Evolutionary conservation across 2,888 invertebrate species (phyloP), one percentile per base, ranked within the genome.

Genomic region (Hypolimnas misippus): DNA sequence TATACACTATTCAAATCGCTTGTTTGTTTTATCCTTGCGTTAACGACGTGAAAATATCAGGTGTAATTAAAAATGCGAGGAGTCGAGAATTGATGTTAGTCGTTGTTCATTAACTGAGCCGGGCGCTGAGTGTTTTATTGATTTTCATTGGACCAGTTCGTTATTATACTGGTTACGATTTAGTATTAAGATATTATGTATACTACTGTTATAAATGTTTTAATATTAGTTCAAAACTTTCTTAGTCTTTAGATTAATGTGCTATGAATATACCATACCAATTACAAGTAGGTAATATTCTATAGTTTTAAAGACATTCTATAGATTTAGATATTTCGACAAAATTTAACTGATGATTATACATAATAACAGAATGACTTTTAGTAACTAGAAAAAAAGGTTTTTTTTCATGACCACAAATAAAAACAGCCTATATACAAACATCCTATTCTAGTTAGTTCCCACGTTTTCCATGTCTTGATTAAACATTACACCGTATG

Each of bases 1-100:
- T 81, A 67, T 79, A 83, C n/a, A 38, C 78, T 76, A 81, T 84
- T 81, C 83, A 87, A 82, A 81, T 86, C 88, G 89, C 87, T 89
- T 91, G 91, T 88, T 89, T 84, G 82, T 86, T 84, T 89, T 89
- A 46, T 87, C 83, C 85, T 89, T 83, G 82, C 76, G 79, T 86
- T 89, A 88, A 91, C 85, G 87, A 89, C 79, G 87, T 87, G 86
- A 89, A 89, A 90, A 89, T 86, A 88, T 87, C 82, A 86, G 84
- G 83, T 83, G 81, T 86, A 86, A 90, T 90, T 89, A 88, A 87
- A 87, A 86, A 86, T 77, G 84, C 84, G 84, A 87, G 87, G 82
- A 81, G 77, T 83, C 75, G 73, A 77, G 46, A 82, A 86, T 84
- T 82, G 80, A 86, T 86, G 83, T 81, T 80, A 79, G 83, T 77